A percentile compares a stretch with the other conserved stretches of the same genome.
Evolutionary conservation across 2,797 vertebrate genomes (phyloP).

Genomic region (Periparus ater): DNA sequence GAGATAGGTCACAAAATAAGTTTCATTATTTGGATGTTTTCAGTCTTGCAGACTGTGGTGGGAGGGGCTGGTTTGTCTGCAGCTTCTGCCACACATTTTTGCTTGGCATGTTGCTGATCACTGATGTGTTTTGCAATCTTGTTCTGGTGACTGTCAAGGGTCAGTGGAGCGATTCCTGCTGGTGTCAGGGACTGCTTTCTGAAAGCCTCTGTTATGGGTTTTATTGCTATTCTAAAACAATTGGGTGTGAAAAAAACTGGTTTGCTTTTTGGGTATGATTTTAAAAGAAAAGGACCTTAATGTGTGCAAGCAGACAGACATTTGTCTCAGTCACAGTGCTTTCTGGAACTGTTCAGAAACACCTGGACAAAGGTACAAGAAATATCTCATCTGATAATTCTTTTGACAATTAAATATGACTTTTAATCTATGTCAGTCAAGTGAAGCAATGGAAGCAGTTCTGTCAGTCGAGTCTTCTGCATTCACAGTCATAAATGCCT

Average conservation of each 20-base stretch:
- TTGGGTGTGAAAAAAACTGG: accelerated
- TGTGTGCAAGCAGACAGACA: accelerated
- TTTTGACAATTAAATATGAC: neutral
- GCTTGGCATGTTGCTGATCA: neutral
- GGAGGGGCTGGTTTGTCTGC: neutral
- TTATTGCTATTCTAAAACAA: neutral
- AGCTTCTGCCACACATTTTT: neutral
- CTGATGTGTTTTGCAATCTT: neutral
- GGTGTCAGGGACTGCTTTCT: neutral
- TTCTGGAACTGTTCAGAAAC: neutral
- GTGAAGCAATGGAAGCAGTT: neutral
- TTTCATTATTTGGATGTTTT: neutral
- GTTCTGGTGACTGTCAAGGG: neutral
- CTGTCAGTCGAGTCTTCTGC: neutral
- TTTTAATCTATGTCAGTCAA: neutral
- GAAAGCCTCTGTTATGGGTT: neutral
- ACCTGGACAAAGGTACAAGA: neutral
- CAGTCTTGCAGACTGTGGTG: neutral
- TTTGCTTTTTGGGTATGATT: neutral
- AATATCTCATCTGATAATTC: neutral
- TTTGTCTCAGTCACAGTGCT: neutral
- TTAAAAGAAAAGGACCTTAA: neutral
- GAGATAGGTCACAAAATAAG: neutral
- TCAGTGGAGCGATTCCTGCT: neutral
- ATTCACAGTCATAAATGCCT: neutral